phyloP scores from a whole-genome alignment of 2,797 vertebrate genomes.

The Diglossa cyanea region DNA sequence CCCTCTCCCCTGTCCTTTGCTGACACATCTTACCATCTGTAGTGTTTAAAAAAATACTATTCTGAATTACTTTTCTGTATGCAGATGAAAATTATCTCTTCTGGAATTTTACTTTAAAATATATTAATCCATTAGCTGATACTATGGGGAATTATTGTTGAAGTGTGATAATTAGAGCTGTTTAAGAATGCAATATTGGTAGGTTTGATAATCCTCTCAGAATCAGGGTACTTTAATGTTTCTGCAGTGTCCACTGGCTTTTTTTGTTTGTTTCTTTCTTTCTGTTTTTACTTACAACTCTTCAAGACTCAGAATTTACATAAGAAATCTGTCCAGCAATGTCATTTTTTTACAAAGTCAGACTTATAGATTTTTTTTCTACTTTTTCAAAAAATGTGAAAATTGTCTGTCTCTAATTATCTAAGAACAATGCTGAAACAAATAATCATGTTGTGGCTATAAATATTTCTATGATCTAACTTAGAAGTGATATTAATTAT shows the following conservation, averaged over 20 bases:
- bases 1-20: fast-evolving
- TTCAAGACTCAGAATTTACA: background rate
- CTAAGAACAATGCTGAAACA: background rate
- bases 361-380: background rate
- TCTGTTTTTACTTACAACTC: background rate
- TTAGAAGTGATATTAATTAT: background rate
- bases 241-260: background rate
- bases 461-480: background rate
- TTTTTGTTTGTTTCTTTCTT: background rate
- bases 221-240: background rate
- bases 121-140: background rate
- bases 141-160: background rate
- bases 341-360: background rate
- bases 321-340: background rate
- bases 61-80: background rate
- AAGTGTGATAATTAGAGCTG: background rate
- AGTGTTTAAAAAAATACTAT: background rate
- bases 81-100: background rate
- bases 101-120: background rate
- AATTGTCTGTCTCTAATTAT: background rate
- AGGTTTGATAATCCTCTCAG: background rate
- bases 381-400: background rate
- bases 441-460: background rate
- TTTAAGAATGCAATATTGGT: background rate
- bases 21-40: background rate